phyloP scores from a whole-genome alignment of 1,140 invertebrate species.

The Aphidius ervi region DNA sequence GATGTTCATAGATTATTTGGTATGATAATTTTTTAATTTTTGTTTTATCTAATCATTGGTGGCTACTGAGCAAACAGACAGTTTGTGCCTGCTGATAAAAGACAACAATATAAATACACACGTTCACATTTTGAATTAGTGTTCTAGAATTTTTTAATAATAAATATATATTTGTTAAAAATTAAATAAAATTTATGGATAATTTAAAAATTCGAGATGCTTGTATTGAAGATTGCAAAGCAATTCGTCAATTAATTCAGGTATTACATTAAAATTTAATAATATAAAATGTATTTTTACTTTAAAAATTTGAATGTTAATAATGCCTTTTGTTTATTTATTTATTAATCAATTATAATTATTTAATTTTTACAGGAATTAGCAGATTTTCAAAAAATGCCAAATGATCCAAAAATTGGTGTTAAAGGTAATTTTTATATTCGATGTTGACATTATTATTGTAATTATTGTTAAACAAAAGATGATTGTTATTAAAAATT shows the following conservation, averaged over 20 bases:
- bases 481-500: constrained; percentile 6
- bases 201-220: constrained; percentile 44
- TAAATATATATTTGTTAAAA: too few relatives aligned
- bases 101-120: too few relatives aligned
- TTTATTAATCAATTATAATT: background rate
- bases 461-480: constrained; percentile 8
- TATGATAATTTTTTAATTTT: too few relatives aligned
- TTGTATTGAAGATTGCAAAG: constrained; percentile 47
- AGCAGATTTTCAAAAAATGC: constrained; percentile 76
- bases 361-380: constrained; percentile 58
- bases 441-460: too few relatives aligned
- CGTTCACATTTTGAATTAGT: too few relatives aligned
- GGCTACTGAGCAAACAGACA: too few relatives aligned
- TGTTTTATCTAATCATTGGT: too few relatives aligned
- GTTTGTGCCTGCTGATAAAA: too few relatives aligned
- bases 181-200: background rate
- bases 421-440: constrained; percentile 44
- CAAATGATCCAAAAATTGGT: constrained; percentile 65
- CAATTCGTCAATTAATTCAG: constrained; percentile 53
- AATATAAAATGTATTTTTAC: constrained; percentile 1
- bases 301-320: constrained; percentile 10
- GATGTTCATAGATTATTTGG: too few relatives aligned
- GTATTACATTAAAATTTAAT: constrained; percentile 30
- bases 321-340: background rate
- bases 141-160: too few relatives aligned